phyloP scores from a whole-genome alignment of 2,797 vertebrate species.

The Hybognathus amarus region DNA sequence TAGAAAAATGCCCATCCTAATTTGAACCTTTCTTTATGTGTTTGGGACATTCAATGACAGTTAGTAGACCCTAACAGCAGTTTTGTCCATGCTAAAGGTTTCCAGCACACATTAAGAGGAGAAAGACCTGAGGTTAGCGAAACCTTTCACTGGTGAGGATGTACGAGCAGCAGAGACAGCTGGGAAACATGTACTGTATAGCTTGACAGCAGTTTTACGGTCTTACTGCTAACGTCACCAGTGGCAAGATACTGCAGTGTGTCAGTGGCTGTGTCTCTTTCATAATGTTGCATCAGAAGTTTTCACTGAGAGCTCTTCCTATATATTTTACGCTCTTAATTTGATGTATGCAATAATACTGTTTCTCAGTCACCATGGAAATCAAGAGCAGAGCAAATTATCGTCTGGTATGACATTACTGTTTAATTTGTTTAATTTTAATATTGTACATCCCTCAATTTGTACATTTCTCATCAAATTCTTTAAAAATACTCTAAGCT shows the following conservation, averaged over 20 bases:
- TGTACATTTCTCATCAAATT: neutral
- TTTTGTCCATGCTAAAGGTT: neutral
- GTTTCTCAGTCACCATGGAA: constrained; percentile 11
- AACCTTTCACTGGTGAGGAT: neutral
- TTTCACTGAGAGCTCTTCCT: constrained; percentile 20
- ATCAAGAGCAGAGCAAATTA: too few species aligned
- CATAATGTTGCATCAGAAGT: constrained; percentile 54
- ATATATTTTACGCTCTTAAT: constrained; percentile 19
- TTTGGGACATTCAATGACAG: neutral
- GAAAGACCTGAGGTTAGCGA: constrained; percentile 4
- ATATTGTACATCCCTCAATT: neutral
- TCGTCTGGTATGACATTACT: neutral
- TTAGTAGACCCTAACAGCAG: constrained; percentile 3
- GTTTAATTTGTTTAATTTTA: neutral
- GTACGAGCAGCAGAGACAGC: constrained; percentile 37
- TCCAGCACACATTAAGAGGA: constrained; percentile 11
- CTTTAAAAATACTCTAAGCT: neutral
- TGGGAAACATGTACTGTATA: constrained; percentile 17
- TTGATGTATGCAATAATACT: constrained; percentile 14
- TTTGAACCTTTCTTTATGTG: neutral
- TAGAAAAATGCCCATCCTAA: too few species aligned
- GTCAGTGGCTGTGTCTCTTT: constrained; percentile 44
- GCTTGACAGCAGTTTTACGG: constrained; percentile 16
- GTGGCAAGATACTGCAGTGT: constrained; percentile 29
- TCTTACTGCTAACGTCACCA: constrained; percentile 2